Base-by-base conservation (phyloP, 2,113 vertebrate genomes). In the Tragulus kanchil region DNA sequence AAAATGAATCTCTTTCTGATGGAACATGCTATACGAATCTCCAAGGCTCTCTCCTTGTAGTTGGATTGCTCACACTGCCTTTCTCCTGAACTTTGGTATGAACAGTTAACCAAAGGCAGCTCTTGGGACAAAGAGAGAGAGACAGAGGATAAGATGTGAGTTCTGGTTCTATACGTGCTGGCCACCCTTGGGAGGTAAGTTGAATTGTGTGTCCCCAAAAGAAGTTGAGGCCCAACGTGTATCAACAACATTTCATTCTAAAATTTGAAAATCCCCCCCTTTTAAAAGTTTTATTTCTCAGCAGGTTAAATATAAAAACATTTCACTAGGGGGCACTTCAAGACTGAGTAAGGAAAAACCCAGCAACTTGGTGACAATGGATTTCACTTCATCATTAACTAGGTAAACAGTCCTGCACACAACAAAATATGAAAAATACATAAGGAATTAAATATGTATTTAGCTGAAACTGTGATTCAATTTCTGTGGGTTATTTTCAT, bases 401-500 rank as follows among this genome's bases (percentile, higher is more conserved):
- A 96, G 98, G 98, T 98, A 99, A 99, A 98, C 98, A 98, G 97
- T 98, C 97, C 97, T 95, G 96, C 97, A 98, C 98, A 98, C 98
- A 99, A 98, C 98, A 98, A 98, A 98, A 98, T 97, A 98, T 98
- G 98, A 98, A 99, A 99, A 98, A 98, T 98, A 1, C 96, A 98
- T 98, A 98, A 98, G 97, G 98, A 98, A 99, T 98, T 98, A 99
- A 99, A 99, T 98, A 99, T 98, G 98, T 98, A 98, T 99, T 99
- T 99, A 98, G 98, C 90, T 96, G 98, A 98, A 98, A 99, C 97
- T 97, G 97, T 97, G 98, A 98, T 98, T 99, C 93, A 93, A 93
- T 98, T 98, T 98, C 92, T 96, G 93, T 81, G 58, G 45, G 59
- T 65, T 71, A n/a, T 97, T 98, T 98, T 98, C 96, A 97, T 97